Evolutionary conservation across 2,797 vertebrate genomes (phyloP).

Genomic region (Characodon lateralis): DNA sequence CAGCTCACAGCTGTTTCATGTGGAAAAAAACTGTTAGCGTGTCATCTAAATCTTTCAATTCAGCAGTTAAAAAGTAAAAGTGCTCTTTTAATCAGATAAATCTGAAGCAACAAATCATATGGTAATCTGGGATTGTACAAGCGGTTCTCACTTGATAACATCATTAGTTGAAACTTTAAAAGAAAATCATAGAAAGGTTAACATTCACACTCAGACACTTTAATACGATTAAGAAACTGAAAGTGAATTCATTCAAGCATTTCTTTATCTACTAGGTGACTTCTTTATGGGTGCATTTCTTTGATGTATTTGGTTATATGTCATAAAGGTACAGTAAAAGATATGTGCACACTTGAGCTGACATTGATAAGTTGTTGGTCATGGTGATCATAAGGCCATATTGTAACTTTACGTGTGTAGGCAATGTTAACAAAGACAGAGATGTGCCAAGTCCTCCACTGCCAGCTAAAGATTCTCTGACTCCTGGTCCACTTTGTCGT

Average conservation of each 20-base stretch:
- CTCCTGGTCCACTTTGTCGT: not conserved
- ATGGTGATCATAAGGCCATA: not conserved
- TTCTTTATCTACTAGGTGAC: not conserved
- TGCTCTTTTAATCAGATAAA: not conserved
- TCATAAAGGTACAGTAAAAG: not conserved
- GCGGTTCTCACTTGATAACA: not conserved
- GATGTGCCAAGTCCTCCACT: not conserved
- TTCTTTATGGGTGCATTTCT: not conserved
- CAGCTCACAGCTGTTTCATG: not conserved
- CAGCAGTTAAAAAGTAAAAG: not conserved
- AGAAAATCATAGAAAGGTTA: not conserved
- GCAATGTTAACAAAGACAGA: not conserved
- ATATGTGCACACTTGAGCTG: not conserved
- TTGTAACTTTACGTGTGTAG: not conserved
- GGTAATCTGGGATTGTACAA: not conserved
- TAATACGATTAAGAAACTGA: too few relatives aligned
- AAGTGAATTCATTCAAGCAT: too few relatives aligned
- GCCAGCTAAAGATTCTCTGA: not conserved
- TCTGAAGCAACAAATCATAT: not conserved
- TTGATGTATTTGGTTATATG: not conserved
- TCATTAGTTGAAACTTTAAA: not conserved
- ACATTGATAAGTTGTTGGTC: not conserved
- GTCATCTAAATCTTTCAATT: not conserved
- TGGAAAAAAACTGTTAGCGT: not conserved
- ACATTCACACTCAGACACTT: too few relatives aligned